Base-by-base conservation (phyloP, 2,888 invertebrate species). In the Neoitamus cyanurus region DNA sequence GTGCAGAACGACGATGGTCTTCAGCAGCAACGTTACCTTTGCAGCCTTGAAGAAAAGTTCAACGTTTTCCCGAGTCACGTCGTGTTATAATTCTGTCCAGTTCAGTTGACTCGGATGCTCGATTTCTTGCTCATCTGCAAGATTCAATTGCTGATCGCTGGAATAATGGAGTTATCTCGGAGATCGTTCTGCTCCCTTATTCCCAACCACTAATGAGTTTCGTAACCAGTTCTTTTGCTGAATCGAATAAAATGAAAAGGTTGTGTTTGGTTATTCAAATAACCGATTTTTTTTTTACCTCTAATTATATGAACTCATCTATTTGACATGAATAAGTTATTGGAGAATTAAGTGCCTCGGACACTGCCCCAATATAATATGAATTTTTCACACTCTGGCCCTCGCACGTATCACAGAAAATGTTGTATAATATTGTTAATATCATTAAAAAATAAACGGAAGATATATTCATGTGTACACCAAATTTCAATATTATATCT, bases 21-120 rank as follows among this genome's bases (percentile, higher is more conserved):
- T 77, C 11, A 37, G 13, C 25, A 11, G 70, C 13, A 13, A 20
- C 72, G 83, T 58, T 68, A 31, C 20, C 48, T 48, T 68, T 48
- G 13, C 48, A 85, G 75, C 85, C 85, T 85, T 85, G 85, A 85
- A 84, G 46, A 46, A 37, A 85, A 85, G 85, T 85, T 85, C 85
- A 85, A 84, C 84, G 85, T 42, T 85, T 83, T 85, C 34, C 48
- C 28, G 36, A 83, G 83, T 83, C 85, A 85, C 83, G 85, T 85
- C 68, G 30, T 28, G 31, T 70, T 72, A 37, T 46, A 83, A 48
- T 72, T 72, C 80, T 68, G 58, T 80, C 34, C 68, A 80, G 58
- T 36, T 68, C 80, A 48, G 68, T 31, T 48, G 80, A 58, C 34
- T 68, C 34, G 34, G 58, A 48, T 80, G 34, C 15, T 48, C n/a